Evolutionary conservation across 1,140 invertebrate genomes (phyloP), one percentile per base, ranked within the genome.

Genomic region (Apis mellifera): DNA sequence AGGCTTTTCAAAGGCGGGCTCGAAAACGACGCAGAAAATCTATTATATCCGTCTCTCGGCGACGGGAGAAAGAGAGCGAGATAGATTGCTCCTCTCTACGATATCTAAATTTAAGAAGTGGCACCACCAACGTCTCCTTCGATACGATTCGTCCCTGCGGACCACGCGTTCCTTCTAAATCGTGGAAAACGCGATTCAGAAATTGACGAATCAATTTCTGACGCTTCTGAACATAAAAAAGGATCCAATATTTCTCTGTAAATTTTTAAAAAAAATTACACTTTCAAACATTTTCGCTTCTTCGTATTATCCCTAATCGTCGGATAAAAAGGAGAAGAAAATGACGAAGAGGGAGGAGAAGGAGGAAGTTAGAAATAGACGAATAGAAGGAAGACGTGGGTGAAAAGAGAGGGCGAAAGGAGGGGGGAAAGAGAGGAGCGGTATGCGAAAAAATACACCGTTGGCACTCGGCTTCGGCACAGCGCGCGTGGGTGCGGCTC

Each of bases 391-490:
- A 59, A 75, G 64, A 81, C 23, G 55, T 32, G 32, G 32, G 2
- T 32, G 32, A 32, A 32, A 32, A 32, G 72, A 48, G 59, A 52
- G 65, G 68, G 66, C 13, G 66, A 32, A n/a, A 48, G 9, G 48
- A 3, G 13, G n/a, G 15, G 42, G 32, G 12, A 11, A 32, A 42
- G 66, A 32, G 42, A 79, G 69, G 32, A 62, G 57, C 48, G 73
- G 72, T 71, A 88, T 88, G 86, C 83, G 86, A 88, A 88, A 88
- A 88, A 85, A 88, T 85, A 84, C 68, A 66, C 77, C 85, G 79
- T 87, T 88, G 87, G 87, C 87, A 88, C 87, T 88, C 65, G 73
- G 86, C 87, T 81, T 88, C 87, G 86, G 87, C 84, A 88, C 84
- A 88, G 86, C 77, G 73, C 54, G 84, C 87, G 86, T 88, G 87